These are phyloP conservation scores for Horisme vitalbata DNA, from an alignment of 2,888 invertebrate species.

Conservation along the genomic window DNA sequence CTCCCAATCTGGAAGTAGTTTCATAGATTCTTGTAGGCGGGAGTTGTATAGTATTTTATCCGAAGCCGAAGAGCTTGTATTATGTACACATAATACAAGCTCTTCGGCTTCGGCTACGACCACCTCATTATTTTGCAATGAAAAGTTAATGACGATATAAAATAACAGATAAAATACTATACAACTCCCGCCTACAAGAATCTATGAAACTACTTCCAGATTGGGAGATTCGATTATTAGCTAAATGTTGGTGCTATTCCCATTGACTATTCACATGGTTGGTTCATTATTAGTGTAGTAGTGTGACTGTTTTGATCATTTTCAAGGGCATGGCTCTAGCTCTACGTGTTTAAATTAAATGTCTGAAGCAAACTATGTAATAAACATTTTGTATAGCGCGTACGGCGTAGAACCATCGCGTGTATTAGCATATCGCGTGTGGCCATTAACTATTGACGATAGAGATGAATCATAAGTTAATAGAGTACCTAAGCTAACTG, in stretches of 20 bases:
- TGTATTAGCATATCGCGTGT: constrained; percentile 18
- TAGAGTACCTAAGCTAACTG: too few species aligned
- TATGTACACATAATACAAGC: too few species aligned
- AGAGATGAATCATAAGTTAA: too few species aligned
- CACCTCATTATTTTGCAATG: background rate
- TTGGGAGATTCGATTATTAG: constrained; percentile 19
- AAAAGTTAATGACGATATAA: constrained; percentile 10
- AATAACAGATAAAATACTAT: constrained; percentile 2
- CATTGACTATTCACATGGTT: too few species aligned
- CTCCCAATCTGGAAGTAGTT: constrained; percentile 18
- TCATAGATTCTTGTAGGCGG: constrained; percentile 17
- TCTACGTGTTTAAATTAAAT: too few species aligned
- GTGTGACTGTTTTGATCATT: too few species aligned
- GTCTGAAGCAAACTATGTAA: too few species aligned
- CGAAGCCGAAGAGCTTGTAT: background rate
- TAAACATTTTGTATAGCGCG: constrained; percentile 6
- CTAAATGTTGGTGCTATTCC: constrained; percentile 21
- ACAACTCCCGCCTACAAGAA: constrained; percentile 11
- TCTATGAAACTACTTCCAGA: constrained; percentile 14
- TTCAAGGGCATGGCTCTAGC: too few species aligned
- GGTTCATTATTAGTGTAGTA: too few species aligned
- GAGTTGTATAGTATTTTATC: background rate
- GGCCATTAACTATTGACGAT: too few species aligned
- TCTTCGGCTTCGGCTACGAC: background rate
- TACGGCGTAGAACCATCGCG: constrained; percentile 13